Evolutionary conservation across 1,140 invertebrate genomes (phyloP).

Genomic region (Zaprionus ghesquierei): DNA sequence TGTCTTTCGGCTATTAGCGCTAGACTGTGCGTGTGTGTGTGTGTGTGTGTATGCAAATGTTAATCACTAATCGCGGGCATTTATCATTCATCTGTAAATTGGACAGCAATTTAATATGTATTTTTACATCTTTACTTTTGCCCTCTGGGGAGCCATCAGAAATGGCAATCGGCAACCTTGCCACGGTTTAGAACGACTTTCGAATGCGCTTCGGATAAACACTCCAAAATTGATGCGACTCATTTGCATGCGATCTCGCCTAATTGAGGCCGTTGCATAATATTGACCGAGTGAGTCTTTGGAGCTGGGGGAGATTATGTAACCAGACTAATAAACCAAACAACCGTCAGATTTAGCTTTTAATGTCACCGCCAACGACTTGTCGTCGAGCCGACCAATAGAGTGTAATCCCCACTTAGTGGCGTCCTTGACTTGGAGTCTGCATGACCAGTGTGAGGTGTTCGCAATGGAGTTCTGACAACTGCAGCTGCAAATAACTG

Average conservation of each 20-base stretch:
- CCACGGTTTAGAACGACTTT: conserved; percentile 65
- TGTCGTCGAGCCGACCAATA: not conserved
- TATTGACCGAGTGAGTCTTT: conserved; percentile 58
- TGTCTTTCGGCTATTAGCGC: not conserved
- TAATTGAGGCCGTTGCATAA: conserved; percentile 71
- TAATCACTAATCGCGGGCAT: not conserved
- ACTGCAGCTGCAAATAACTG: not conserved
- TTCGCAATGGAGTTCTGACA: conserved; percentile 15
- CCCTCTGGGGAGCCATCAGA: conserved; percentile 13
- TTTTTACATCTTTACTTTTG: conserved; percentile 32
- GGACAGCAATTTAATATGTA: not conserved
- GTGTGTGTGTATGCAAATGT: not conserved
- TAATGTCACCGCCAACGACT: conserved; percentile 50
- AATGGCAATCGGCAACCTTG: conserved; percentile 37
- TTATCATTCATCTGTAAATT: conserved; percentile 12
- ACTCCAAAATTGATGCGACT: conserved; percentile 34
- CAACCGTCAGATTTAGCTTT: conserved; percentile 35
- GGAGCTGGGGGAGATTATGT: conserved; percentile 39
- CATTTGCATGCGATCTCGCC: conserved; percentile 56
- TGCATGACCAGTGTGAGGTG: not conserved
- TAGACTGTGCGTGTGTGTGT: not conserved
- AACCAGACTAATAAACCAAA: conserved; percentile 64
- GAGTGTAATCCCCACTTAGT: conserved; percentile 37
- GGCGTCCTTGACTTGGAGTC: conserved; percentile 19
- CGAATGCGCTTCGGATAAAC: conserved; percentile 29